phyloP scores from a whole-genome alignment of 2,113 vertebrate genomes.

The Lophotis ruficrista region DNA sequence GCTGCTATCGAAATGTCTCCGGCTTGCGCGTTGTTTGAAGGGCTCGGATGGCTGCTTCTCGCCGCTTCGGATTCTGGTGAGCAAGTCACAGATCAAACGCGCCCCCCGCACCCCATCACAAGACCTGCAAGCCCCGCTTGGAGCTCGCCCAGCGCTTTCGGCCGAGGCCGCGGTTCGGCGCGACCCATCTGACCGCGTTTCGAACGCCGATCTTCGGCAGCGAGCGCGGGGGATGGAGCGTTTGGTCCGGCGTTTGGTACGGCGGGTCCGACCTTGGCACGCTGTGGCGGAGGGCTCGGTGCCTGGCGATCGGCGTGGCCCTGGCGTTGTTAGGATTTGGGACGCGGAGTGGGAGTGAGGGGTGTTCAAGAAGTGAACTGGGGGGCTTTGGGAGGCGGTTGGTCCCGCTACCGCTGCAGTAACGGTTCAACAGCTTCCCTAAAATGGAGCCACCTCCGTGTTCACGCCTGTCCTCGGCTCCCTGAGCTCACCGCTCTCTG shows the following conservation, averaged over 20 bases:
- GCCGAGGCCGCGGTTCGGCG: background rate
- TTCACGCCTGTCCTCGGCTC: background rate
- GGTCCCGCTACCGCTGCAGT: background rate
- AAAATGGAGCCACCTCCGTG: background rate
- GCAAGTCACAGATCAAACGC: background rate
- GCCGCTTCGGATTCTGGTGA: background rate
- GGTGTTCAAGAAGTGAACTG: background rate
- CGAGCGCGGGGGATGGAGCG: fast-evolving
- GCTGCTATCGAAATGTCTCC: background rate
- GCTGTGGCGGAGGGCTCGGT: fast-evolving
- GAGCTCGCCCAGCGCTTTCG: background rate
- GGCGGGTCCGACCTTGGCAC: background rate
- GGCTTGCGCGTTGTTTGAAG: background rate
- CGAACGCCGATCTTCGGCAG: fast-evolving
- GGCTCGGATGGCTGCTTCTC: background rate
- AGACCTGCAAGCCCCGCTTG: background rate
- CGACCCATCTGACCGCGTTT: background rate
- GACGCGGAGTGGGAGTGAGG: background rate
- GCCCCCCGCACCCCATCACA: background rate
- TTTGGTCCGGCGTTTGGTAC: background rate
- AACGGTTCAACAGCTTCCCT: background rate
- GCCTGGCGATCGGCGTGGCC: background rate
- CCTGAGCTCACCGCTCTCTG: background rate
- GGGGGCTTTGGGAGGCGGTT: background rate
- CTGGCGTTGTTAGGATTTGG: fast-evolving